These are phyloP conservation scores for Takifugu bimaculatus DNA, from an alignment of 2,113 vertebrate species.

Conservation along the genomic window DNA sequence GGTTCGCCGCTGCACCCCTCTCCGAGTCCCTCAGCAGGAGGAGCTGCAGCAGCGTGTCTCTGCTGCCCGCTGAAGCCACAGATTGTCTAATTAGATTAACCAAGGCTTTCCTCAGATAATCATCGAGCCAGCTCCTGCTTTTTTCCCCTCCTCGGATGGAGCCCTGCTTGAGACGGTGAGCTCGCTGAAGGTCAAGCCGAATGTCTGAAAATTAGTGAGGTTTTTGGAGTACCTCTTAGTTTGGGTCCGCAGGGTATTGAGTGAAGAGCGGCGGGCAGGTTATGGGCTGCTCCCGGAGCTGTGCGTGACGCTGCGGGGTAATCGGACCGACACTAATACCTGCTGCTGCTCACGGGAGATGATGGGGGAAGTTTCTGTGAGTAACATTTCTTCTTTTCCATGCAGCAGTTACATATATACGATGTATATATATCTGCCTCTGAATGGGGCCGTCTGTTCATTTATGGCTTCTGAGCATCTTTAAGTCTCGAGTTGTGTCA, in stretches of 20 bases:
- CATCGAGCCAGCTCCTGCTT: constrained; percentile 77
- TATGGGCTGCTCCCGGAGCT: constrained; percentile 54
- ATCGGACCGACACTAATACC: constrained; percentile 51
- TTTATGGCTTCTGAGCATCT: neutral
- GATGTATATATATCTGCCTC: neutral
- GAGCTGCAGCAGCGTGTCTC: constrained; percentile 29
- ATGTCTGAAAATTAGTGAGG: constrained; percentile 27
- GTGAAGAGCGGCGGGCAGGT: constrained; percentile 27
- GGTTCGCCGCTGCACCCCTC: neutral
- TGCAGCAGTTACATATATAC: neutral
- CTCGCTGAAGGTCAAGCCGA: constrained; percentile 78
- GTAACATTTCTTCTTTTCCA: constrained; percentile 41
- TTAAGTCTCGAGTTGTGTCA: too few relatives aligned
- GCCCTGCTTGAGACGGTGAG: constrained; percentile 56
- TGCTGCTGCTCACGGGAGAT: constrained; percentile 58
- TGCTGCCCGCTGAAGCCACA: constrained; percentile 66
- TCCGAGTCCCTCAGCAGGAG: constrained; percentile 20
- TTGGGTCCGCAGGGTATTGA: constrained; percentile 10
- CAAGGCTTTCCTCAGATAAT: constrained; percentile 87
- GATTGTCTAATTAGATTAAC: constrained; percentile 88
- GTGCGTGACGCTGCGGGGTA: constrained; percentile 42
- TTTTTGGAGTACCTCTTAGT: constrained; percentile 37
- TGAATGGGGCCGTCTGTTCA: neutral
- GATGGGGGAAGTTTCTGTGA: constrained; percentile 67
- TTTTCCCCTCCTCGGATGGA: constrained; percentile 69